Evolutionary conservation across 2,888 invertebrate genomes (phyloP), one percentile per base, ranked within the genome.

Genomic region (Hyposoter dolosus): DNA sequence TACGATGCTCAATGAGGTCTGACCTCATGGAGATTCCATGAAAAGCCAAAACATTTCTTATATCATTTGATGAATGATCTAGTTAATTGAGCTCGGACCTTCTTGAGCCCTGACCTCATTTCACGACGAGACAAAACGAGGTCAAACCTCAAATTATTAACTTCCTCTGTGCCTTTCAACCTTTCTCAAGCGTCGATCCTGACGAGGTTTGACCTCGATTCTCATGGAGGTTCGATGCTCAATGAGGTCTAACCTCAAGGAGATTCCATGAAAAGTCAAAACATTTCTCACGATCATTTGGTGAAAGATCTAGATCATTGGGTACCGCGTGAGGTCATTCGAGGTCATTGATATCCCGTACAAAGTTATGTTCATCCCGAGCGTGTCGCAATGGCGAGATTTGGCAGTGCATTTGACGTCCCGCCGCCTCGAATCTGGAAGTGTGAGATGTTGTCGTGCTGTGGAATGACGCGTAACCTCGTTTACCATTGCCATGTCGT

Each of bases 321-420:
- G 4, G 23, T 28, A 10, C 4, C 56, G 5, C 23, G 3, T 28
- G 12, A 60, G 60, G 60, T 10, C 60, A 28, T 60, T 60, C 15
- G 28, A 60, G 60, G 60, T 60, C 60, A 60, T 28, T 23, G 56
- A 56, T 12, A 9, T 60, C 40, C 9, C 6, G 10, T 15, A 60
- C 28, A 28, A 60, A 56, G 4, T 12, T 23, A 74, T 23, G 66
- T 40, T 65, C 40, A 28, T 23, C n/a, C 15, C 40, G 10, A 40
- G 66, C 19, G 15, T 50, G 28, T 40, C 40, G 35, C 40, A 23
- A 43, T 68, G 15, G 15, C 47, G 50, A 47, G 50, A 50, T 47
- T 76, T 40, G 15, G 32, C 71, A 32, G 63, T 80, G 80, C 40
- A 80, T 63, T 23, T 72, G 80, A 80, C 63, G 71, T 80, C 32